These are phyloP conservation scores for Propithecus perrieri DNA, from an alignment of 2,797 vertebrate species.

Conservation along the genomic window DNA sequence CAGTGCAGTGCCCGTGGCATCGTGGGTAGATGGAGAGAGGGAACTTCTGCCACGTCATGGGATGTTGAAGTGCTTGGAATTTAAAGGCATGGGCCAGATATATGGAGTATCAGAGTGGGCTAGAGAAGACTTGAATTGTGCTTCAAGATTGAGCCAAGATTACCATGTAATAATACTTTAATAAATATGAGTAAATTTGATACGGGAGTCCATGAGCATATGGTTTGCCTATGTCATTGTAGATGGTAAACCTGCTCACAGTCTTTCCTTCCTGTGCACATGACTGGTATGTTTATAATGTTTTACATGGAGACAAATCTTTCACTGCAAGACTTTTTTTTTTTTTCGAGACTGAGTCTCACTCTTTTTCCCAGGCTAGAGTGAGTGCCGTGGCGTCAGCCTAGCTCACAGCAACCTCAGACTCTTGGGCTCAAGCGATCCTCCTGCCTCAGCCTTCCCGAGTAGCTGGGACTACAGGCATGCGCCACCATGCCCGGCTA, in stretches of 20 bases:
- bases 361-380: too few species aligned
- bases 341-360: too few species aligned
- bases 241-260: not conserved
- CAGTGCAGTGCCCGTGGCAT: rapidly evolving
- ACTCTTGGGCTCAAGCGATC: too few species aligned
- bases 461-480: too few species aligned
- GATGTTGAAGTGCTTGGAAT: not conserved
- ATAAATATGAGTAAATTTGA: not conserved
- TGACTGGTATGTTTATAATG: not conserved
- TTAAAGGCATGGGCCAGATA: not conserved
- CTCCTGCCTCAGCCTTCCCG: too few species aligned
- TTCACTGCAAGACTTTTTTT: too few species aligned
- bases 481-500: too few species aligned
- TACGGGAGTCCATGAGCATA: not conserved
- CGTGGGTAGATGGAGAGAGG: not conserved
- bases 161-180: not conserved
- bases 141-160: not conserved
- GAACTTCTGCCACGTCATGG: not conserved
- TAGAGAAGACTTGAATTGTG: not conserved
- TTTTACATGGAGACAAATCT: not conserved
- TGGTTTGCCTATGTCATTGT: not conserved
- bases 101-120: rapidly evolving
- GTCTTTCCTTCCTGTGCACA: not conserved
- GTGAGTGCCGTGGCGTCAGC: too few species aligned
- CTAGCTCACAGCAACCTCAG: too few species aligned